A percentile compares a stretch with the other conserved stretches of the same genome.
These are phyloP conservation scores for Aproaerema taeniolella DNA, from an alignment of 2,888 invertebrate species.

Conservation along the genomic window DNA sequence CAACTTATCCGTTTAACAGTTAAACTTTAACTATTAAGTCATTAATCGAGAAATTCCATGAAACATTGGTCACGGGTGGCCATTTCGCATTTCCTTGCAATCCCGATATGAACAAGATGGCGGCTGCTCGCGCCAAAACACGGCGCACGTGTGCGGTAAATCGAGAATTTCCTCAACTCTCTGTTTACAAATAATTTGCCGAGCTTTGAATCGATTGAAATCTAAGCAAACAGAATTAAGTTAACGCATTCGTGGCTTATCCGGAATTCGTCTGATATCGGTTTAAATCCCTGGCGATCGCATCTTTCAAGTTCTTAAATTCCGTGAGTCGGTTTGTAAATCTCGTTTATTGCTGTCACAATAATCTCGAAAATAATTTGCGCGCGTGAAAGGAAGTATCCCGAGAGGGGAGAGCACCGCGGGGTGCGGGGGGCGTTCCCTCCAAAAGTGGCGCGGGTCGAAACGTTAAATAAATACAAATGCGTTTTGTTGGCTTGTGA, in stretches of 20 bases:
- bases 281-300: neutral
- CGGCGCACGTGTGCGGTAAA: constrained; percentile 42
- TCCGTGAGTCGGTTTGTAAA: constrained; percentile 9
- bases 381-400: constrained; percentile 50
- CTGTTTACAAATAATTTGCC: constrained; percentile 48
- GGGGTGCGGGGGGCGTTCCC: too few species aligned
- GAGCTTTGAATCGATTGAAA: constrained; percentile 35
- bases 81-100: constrained; percentile 36
- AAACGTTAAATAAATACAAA: constrained; percentile 68
- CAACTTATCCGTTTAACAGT: constrained; percentile 50
- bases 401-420: too few species aligned
- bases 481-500: constrained; percentile 62
- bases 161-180: constrained; percentile 39
- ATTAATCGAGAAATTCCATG: constrained; percentile 56
- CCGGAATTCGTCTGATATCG: constrained; percentile 28
- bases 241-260: constrained; percentile 28
- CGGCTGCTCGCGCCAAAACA: constrained; percentile 35
- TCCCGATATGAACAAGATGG: constrained; percentile 34
- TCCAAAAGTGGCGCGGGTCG: constrained; percentile 39
- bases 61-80: constrained; percentile 31
- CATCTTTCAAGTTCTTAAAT: neutral
- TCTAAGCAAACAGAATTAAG: constrained; percentile 36
- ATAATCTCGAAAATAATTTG: constrained; percentile 39
- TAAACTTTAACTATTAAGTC: constrained; percentile 64
- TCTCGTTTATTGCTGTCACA: constrained; percentile 38